Evolutionary conservation across 2,113 vertebrate species (phyloP).

Genomic region (Catharus fuscescens): DNA sequence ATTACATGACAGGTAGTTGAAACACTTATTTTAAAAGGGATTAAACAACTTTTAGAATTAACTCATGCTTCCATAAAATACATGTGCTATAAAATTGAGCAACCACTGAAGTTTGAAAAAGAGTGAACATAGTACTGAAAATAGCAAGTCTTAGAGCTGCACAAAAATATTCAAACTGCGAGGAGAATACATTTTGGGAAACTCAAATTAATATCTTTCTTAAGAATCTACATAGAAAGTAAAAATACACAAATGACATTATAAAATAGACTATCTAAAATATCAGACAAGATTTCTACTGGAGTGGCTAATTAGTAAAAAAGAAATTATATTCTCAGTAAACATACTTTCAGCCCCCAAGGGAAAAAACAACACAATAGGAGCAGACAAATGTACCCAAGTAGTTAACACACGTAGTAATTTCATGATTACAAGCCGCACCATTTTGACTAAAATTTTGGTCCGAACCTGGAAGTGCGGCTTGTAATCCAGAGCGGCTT

Average conservation of each 20-base stretch:
- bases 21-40: not conserved
- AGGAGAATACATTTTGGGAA: not conserved
- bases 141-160: not conserved
- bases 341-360: not conserved
- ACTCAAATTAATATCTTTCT: not conserved
- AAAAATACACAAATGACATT: not conserved
- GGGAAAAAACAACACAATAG: not conserved
- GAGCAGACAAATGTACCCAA: not conserved
- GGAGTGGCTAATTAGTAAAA: not conserved
- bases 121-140: not conserved
- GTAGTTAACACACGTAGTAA: not conserved
- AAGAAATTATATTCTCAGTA: not conserved
- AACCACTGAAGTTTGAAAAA: not conserved
- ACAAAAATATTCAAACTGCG: not conserved
- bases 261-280: not conserved
- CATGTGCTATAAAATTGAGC: not conserved
- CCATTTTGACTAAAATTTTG: too few relatives aligned
- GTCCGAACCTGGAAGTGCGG: too few relatives aligned
- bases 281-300: not conserved
- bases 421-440: too few relatives aligned
- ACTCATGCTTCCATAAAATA: not conserved
- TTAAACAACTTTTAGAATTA: not conserved
- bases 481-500: too few relatives aligned
- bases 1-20: not conserved
- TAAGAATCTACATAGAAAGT: not conserved